Percentiles rank a stretch among this genome's conserved stretches.
phyloP scores from a whole-genome alignment of 2,797 vertebrate species.

The Crax fasciolata region DNA sequence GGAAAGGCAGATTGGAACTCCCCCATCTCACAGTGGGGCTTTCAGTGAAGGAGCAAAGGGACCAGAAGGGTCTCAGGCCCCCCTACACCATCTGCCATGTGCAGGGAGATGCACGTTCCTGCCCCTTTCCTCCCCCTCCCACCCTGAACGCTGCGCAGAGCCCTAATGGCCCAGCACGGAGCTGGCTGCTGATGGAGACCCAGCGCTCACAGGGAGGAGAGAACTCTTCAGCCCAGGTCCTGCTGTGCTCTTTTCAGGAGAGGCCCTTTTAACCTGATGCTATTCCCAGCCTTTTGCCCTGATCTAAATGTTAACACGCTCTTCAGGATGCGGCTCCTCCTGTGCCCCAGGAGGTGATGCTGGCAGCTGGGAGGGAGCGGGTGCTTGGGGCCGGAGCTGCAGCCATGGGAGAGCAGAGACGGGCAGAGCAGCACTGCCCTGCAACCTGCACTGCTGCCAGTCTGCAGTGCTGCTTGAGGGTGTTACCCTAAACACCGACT shows the following conservation, averaged over 20 bases:
- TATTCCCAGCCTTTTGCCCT: slow-evolving; percentile 21
- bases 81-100: accelerated
- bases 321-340: slow-evolving; percentile 14
- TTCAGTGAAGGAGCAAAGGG: background rate
- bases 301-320: slow-evolving; percentile 46
- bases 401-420: too few relatives aligned
- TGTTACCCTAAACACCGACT: background rate
- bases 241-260: slow-evolving; percentile 64
- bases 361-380: background rate
- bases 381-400: background rate
- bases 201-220: slow-evolving; percentile 38
- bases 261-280: slow-evolving; percentile 48
- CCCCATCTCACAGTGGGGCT: background rate
- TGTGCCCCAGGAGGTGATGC: background rate
- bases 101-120: background rate
- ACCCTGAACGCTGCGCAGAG: background rate
- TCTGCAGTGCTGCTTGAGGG: accelerated
- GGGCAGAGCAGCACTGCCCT: accelerated
- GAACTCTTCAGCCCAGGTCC: slow-evolving; percentile 67
- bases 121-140: background rate
- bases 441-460: accelerated
- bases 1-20: slow-evolving; percentile 2
- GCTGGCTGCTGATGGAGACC: slow-evolving; percentile 32
- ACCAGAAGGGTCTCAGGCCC: background rate
- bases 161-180: slow-evolving; percentile 12